These are phyloP conservation scores for Nycticebus coucang DNA, from an alignment of 2,113 vertebrate genomes.

Conservation along the genomic window DNA sequence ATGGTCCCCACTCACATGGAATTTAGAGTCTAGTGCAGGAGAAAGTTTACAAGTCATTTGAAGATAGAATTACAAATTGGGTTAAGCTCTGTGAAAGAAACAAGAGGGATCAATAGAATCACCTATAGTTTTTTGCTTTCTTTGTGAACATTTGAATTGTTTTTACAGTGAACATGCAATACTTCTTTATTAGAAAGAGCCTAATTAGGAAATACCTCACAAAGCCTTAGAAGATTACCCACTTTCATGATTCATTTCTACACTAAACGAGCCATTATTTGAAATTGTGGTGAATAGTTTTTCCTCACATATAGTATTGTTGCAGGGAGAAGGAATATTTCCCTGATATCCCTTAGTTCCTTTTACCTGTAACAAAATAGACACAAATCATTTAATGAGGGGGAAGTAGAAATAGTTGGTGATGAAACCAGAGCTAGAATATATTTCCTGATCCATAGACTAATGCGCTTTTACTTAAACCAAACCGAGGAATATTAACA, in stretches of 20 bases:
- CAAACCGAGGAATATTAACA: neutral
- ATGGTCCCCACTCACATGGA: neutral
- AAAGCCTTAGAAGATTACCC: slow-evolving; percentile 43
- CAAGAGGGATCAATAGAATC: neutral
- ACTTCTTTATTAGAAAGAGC: slow-evolving; percentile 41
- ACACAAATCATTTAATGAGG: slow-evolving; percentile 27
- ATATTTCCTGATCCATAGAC: slow-evolving; percentile 27
- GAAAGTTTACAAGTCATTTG: neutral
- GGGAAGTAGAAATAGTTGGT: neutral
- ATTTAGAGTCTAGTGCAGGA: neutral
- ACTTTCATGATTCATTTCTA: slow-evolving; percentile 37
- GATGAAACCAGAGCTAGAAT: neutral
- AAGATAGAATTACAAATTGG: neutral
- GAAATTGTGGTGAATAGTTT: slow-evolving; percentile 18
- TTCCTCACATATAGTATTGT: slow-evolving; percentile 10
- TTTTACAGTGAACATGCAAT: slow-evolving; percentile 34
- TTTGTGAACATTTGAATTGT: slow-evolving; percentile 50
- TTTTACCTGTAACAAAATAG: slow-evolving; percentile 6
- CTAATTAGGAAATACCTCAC: neutral
- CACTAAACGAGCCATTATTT: slow-evolving; percentile 3
- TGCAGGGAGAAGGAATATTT: neutral
- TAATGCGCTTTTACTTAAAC: neutral
- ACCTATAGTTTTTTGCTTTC: slow-evolving; percentile 1
- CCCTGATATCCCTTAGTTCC: neutral
- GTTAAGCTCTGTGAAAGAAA: slow-evolving; percentile 41